These are phyloP conservation scores for Falco peregrinus DNA, from an alignment of 2,797 vertebrate genomes.

Conservation along the genomic window DNA sequence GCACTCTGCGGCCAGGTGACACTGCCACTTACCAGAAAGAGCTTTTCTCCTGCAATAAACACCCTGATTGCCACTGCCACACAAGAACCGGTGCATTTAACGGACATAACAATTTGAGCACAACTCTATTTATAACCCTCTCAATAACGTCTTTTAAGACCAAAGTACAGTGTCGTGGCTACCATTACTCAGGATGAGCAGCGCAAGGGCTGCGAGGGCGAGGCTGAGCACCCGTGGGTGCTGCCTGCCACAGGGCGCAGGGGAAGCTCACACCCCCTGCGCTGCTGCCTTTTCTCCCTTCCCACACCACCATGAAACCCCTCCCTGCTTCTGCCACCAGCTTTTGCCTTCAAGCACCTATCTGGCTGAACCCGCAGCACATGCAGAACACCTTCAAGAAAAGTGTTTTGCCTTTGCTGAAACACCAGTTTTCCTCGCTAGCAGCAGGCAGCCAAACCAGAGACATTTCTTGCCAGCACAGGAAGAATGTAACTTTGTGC, in stretches of 20 bases:
- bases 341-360: not conserved
- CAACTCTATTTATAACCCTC: not conserved
- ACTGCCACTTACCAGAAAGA: fast-evolving
- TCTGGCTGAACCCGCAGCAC: too few species aligned
- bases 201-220: fast-evolving
- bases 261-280: too few species aligned
- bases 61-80: too few species aligned
- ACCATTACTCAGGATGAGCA: fast-evolving
- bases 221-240: not conserved
- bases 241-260: not conserved
- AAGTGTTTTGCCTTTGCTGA: fast-evolving
- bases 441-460: not conserved
- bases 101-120: fast-evolving
- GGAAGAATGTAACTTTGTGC: fast-evolving
- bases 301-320: not conserved
- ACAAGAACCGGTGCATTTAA: too few species aligned
- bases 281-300: not conserved
- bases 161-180: fast-evolving
- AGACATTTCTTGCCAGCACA: fast-evolving
- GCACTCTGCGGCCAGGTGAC: fast-evolving
- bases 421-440: not conserved
- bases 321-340: fast-evolving
- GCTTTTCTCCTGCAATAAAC: not conserved
- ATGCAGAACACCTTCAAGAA: not conserved
- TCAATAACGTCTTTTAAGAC: not conserved